phyloP scores from a whole-genome alignment of 2,113 vertebrate genomes.

The Ciconia maguari region DNA sequence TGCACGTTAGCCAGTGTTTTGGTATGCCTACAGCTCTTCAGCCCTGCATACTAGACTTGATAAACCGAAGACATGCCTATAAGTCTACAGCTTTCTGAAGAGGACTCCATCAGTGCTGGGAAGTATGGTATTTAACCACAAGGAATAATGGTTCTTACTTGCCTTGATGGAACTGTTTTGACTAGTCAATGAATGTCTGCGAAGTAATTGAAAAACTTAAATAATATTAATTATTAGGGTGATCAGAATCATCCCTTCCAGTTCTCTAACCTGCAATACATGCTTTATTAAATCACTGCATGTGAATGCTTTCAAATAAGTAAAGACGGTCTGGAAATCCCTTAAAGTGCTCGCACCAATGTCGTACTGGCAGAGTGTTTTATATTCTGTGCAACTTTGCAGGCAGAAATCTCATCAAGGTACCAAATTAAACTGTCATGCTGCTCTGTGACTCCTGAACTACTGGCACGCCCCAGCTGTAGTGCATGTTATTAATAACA shows the following conservation, averaged over 20 bases:
- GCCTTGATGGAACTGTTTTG: not conserved
- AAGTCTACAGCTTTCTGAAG: not conserved
- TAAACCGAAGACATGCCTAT: not conserved
- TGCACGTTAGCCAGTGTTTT: not conserved
- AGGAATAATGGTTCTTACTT: not conserved
- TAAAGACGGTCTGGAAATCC: not conserved
- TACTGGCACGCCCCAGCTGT: slow-evolving; percentile 37
- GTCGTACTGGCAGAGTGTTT: not conserved
- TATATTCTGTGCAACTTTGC: slow-evolving; percentile 42
- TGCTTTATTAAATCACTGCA: not conserved
- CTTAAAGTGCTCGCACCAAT: not conserved
- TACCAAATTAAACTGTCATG: slow-evolving; percentile 65
- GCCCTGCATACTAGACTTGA: not conserved
- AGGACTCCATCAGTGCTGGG: not conserved
- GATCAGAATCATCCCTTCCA: not conserved
- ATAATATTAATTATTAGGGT: not conserved
- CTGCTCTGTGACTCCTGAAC: slow-evolving; percentile 53
- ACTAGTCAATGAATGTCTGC: not conserved
- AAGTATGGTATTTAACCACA: not conserved
- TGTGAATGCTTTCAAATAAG: not conserved
- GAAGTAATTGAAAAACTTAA: not conserved
- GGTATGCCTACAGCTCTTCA: not conserved
- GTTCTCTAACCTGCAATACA: not conserved
- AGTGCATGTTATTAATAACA: slow-evolving; percentile 62
- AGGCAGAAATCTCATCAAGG: slow-evolving; percentile 59